Evolutionary conservation across 2,113 vertebrate genomes (phyloP).

Genomic region (Melospiza georgiana): DNA sequence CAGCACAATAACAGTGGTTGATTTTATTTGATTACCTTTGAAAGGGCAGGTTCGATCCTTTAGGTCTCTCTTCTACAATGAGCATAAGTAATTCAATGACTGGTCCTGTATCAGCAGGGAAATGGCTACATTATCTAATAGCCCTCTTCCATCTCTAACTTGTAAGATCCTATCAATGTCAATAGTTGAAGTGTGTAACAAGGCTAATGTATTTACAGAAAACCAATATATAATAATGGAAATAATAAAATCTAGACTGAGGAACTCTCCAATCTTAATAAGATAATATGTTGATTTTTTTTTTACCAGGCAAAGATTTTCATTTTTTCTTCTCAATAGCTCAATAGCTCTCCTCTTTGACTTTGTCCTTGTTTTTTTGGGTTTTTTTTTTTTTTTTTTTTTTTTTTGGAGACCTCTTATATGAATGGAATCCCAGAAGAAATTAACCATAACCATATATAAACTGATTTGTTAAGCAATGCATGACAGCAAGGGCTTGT

Average conservation of each 20-base stretch:
- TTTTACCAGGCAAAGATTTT: background rate
- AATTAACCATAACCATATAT: constrained; percentile 22
- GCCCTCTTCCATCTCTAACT: background rate
- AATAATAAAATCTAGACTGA: constrained; percentile 1
- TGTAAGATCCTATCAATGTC: constrained; percentile 8
- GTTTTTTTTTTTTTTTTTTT: background rate
- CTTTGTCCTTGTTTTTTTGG: background rate
- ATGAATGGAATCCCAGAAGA: constrained; percentile 29
- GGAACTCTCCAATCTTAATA: background rate
- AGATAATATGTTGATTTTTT: background rate
- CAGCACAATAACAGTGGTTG: background rate
- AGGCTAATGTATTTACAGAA: constrained; percentile 11
- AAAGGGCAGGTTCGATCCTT: background rate
- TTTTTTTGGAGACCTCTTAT: background rate
- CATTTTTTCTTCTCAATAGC: background rate
- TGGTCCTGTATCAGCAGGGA: background rate
- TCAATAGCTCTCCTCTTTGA: background rate
- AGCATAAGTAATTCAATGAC: constrained; percentile 21
- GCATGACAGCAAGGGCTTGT: background rate
- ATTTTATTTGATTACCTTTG: constrained; percentile 3
- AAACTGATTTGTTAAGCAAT: constrained; percentile 32
- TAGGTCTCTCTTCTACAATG: background rate
- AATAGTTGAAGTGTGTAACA: background rate
- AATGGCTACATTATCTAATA: constrained; percentile 25
- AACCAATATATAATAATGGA: background rate